phyloP scores from a whole-genome alignment of 2,113 vertebrate genomes.

The Aldabrachelys gigantea region DNA sequence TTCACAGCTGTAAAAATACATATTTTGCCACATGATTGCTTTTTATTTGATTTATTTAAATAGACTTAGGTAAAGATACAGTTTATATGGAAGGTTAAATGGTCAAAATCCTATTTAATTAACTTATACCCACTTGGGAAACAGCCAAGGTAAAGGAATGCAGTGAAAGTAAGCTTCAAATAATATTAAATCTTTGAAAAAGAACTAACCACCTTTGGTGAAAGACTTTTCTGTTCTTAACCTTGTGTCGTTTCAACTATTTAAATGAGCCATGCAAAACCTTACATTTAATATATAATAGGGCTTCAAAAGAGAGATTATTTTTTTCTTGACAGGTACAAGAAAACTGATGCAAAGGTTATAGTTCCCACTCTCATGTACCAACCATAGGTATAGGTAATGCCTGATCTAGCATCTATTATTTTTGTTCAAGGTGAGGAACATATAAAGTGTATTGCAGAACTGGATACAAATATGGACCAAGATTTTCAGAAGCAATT shows the following conservation, averaged over 20 bases:
- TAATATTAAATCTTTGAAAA: slow-evolving; percentile 69
- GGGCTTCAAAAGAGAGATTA: slow-evolving; percentile 31
- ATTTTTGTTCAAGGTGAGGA: background rate
- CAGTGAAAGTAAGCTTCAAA: slow-evolving; percentile 71
- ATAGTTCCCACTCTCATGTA: slow-evolving; percentile 16
- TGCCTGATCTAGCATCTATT: slow-evolving; percentile 6
- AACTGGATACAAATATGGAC: background rate
- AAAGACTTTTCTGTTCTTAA: slow-evolving; percentile 73
- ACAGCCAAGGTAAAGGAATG: slow-evolving; percentile 69
- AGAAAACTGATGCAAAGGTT: slow-evolving; percentile 42
- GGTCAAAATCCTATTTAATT: slow-evolving; percentile 76
- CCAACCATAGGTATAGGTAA: background rate
- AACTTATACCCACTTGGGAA: slow-evolving; percentile 65
- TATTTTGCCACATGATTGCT: slow-evolving; percentile 48
- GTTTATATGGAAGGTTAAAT: slow-evolving; percentile 67
- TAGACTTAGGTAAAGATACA: slow-evolving; percentile 71
- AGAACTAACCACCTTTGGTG: slow-evolving; percentile 62
- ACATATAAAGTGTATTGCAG: background rate
- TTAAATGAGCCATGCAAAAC: slow-evolving; percentile 60
- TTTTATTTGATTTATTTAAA: slow-evolving; percentile 82
- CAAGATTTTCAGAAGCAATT: background rate
- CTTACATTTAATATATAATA: slow-evolving; percentile 35
- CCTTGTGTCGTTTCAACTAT: slow-evolving; percentile 65
- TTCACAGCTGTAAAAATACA: slow-evolving; percentile 67
- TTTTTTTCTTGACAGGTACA: slow-evolving; percentile 35